A percentile compares a stretch with the other conserved stretches of the same genome.
phyloP scores from a whole-genome alignment of 1,140 invertebrate species.

The Acromyrmex heyeri region DNA sequence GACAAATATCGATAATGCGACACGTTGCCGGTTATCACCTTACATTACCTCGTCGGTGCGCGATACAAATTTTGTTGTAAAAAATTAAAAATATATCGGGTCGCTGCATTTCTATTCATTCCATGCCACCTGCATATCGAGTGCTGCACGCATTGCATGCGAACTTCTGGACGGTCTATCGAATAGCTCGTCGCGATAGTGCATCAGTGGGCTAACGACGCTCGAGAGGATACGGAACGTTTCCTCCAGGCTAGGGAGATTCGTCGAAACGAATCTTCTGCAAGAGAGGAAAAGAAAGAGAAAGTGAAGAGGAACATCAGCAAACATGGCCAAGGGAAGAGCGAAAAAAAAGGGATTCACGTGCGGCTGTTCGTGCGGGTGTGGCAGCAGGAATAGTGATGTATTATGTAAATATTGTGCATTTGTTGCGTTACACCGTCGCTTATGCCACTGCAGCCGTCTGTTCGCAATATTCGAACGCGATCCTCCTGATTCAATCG shows the following conservation, averaged over 20 bases:
- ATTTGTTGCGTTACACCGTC: conserved; percentile 32
- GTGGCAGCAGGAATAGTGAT: conserved; percentile 86
- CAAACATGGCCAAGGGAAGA: conserved; percentile 77
- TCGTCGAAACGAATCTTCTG: not conserved
- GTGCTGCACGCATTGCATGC: conserved; percentile 26
- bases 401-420: conserved; percentile 82
- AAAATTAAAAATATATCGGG: not conserved
- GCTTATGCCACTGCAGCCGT: not conserved
- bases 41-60: not conserved
- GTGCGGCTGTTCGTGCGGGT: conserved; percentile 81
- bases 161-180: conserved; percentile 8
- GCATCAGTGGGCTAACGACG: conserved; percentile 44
- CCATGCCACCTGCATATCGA: conserved; percentile 36
- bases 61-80: not conserved
- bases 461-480: not conserved
- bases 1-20: too few species aligned
- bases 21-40: not conserved
- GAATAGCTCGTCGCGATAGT: conserved; percentile 43
- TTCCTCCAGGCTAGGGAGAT: not conserved
- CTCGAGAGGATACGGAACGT: conserved; percentile 48
- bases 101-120: not conserved
- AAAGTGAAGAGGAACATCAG: not conserved
- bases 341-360: conserved; percentile 80
- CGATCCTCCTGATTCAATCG: conserved; percentile 9
- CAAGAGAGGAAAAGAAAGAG: not conserved